phyloP scores from a whole-genome alignment of 92 coral and sea anemone species.

The Nematostella vectensis region DNA sequence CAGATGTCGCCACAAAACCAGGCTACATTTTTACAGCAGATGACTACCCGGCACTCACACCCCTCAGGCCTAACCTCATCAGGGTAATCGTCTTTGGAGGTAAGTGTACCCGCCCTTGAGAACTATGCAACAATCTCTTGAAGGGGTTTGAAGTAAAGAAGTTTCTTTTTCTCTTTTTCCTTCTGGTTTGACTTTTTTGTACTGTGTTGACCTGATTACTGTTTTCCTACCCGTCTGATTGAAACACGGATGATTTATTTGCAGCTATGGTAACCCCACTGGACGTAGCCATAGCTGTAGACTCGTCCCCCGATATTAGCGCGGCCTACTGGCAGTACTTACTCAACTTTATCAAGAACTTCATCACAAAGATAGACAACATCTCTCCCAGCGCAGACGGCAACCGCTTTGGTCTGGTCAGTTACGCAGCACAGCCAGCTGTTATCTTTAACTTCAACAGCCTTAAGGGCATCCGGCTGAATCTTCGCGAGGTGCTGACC shows the following conservation, averaged over 20 bases:
- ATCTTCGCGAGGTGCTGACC: constrained; percentile 21
- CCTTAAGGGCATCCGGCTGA: constrained; percentile 37
- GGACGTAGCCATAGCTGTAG: constrained; percentile 60
- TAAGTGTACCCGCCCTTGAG: not conserved
- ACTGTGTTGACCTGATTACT: too few species aligned
- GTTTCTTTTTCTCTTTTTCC: too few species aligned
- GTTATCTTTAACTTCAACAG: constrained; percentile 45
- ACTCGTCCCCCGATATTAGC: constrained; percentile 61
- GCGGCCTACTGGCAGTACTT: constrained; percentile 39
- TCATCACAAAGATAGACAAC: constrained; percentile 33
- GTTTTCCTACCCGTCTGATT: too few species aligned
- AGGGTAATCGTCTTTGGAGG: constrained; percentile 54
- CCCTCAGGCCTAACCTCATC: constrained; percentile 29
- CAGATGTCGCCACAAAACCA: constrained; percentile 17
- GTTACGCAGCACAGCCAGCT: constrained; percentile 45
- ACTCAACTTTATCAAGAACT: constrained; percentile 25
- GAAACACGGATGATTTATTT: too few species aligned
- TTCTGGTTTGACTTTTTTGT: too few species aligned
- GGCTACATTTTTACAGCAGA: constrained; percentile 16
- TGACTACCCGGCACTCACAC: constrained; percentile 6
- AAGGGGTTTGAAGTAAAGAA: too few species aligned
- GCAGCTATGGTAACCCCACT: constrained; percentile 49
- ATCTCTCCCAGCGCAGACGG: constrained; percentile 39
- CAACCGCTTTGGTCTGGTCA: constrained; percentile 52
- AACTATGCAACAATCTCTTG: too few species aligned